phyloP scores from a whole-genome alignment of 2,888 invertebrate genomes.

The Pardosa pseudoannulata region DNA sequence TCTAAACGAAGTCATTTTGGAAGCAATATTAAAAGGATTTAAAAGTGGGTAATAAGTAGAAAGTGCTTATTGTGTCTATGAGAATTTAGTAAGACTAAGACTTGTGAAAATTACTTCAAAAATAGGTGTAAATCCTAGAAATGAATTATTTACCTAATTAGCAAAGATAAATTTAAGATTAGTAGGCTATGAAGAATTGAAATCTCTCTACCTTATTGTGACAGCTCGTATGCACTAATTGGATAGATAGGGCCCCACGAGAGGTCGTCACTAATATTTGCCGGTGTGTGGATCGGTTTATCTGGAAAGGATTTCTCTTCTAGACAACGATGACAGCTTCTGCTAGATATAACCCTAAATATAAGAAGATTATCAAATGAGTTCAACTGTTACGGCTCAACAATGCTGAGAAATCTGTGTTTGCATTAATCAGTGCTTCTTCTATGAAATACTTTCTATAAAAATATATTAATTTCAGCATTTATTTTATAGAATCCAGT shows the following conservation, averaged over 20 bases:
- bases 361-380: background rate
- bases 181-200: constrained; percentile 6
- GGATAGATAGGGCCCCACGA: constrained; percentile 1
- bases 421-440: too few relatives aligned
- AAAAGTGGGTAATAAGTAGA: too few relatives aligned
- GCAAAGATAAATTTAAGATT: constrained; percentile 5
- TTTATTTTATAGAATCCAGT: too few relatives aligned
- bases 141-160: background rate
- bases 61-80: too few relatives aligned
- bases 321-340: background rate
- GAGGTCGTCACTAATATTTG: background rate
- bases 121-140: background rate
- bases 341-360: background rate
- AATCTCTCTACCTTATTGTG: background rate
- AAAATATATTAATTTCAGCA: too few relatives aligned
- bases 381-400: background rate
- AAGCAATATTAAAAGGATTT: too few relatives aligned
- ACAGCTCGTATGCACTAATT: background rate
- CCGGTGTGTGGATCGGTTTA: background rate
- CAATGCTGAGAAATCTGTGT: too few relatives aligned
- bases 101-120: too few relatives aligned
- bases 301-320: background rate
- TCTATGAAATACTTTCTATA: too few relatives aligned
- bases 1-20: too few relatives aligned
- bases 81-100: too few relatives aligned